Evolutionary conservation across 2,888 invertebrate species (phyloP).

Genomic region (Parnassius glacialis): DNA sequence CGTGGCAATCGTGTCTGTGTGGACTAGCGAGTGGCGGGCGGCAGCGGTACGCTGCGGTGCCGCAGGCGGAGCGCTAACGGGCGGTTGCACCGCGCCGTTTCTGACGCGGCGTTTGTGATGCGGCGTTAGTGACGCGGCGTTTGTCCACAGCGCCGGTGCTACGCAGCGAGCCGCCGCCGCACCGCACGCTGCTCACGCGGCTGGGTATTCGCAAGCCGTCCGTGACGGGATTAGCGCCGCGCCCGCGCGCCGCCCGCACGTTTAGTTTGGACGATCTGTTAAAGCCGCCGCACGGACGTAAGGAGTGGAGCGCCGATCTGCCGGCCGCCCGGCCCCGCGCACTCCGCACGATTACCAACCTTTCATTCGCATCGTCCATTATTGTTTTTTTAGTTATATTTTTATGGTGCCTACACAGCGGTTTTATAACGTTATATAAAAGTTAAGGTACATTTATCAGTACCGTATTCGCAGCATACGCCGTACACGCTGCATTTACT

Average conservation of each 20-base stretch:
- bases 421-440: no score
- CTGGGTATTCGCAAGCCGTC: conserved; percentile 94
- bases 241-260: conserved; percentile 87
- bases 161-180: conserved; percentile 55
- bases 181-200: conserved; percentile 88
- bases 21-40: conserved; percentile 51
- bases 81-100: conserved; percentile 28
- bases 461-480: no score
- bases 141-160: conserved; percentile 77
- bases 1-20: conserved; percentile 58
- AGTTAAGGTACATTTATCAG: no score
- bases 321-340: conserved; percentile 41
- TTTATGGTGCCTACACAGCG: no score
- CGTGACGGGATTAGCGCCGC: conserved; percentile 89
- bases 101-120: conserved; percentile 34
- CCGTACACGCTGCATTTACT: no score
- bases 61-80: conserved; percentile 51
- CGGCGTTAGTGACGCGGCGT: conserved; percentile 58
- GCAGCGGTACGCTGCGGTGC: conserved; percentile 60
- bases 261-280: conserved; percentile 94
- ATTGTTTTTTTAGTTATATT: not conserved
- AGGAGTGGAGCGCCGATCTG: conserved; percentile 74
- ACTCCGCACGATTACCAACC: conserved; percentile 48
- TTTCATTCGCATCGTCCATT: not conserved
- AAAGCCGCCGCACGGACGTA: conserved; percentile 91